phyloP scores from a whole-genome alignment of 2,797 vertebrate species.

The Vultur gryphus region DNA sequence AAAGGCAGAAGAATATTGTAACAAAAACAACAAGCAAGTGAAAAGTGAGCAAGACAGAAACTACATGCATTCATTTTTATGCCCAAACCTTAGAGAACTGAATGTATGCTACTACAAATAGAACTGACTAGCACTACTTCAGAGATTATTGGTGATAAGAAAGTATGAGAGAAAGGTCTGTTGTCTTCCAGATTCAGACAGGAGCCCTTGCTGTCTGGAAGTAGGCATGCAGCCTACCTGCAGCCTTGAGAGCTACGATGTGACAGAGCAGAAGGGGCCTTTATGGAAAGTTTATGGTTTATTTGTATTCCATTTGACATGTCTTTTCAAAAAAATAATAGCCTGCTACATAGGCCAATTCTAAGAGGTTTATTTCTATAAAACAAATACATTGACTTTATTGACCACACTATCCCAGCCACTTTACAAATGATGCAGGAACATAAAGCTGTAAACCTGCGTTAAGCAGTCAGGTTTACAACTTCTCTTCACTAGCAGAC shows the following conservation, averaged over 20 bases:
- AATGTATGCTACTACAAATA: background rate
- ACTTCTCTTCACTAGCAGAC: background rate
- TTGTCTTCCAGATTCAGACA: background rate
- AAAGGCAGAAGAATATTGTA: background rate
- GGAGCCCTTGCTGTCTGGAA: background rate
- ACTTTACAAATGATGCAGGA: background rate
- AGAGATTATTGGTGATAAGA: background rate
- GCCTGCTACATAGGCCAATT: background rate
- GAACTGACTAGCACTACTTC: background rate
- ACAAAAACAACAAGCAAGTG: background rate
- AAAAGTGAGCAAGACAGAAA: background rate
- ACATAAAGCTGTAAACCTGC: background rate
- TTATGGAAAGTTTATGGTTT: background rate
- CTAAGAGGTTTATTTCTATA: background rate
- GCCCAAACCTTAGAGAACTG: background rate
- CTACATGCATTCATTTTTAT: background rate
- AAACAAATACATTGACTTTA: background rate
- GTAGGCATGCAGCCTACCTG: background rate
- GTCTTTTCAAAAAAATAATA: background rate
- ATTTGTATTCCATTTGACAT: background rate
- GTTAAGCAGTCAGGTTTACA: background rate
- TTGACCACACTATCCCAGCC: background rate
- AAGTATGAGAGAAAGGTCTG: background rate
- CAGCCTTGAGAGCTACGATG: background rate
- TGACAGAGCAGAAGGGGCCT: rapidly evolving